A percentile compares a stretch with the other conserved stretches of the same genome.
Evolutionary conservation across 1,140 invertebrate genomes (phyloP).

Genomic region (Oreohelix idahoensis): DNA sequence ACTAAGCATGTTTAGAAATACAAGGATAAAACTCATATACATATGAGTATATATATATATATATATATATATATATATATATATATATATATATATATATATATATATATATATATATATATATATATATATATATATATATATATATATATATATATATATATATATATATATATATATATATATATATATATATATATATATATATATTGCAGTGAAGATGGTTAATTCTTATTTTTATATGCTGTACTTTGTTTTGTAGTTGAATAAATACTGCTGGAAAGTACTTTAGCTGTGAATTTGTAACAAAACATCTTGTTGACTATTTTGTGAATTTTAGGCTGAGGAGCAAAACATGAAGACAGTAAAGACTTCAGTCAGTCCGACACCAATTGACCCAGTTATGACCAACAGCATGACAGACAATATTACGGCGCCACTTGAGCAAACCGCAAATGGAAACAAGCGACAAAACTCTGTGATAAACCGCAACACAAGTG

Average conservation of each 20-base stretch:
- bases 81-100: too few species aligned
- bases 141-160: too few species aligned
- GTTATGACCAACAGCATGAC: neutral
- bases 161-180: too few species aligned
- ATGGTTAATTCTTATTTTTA: neutral
- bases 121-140: too few species aligned
- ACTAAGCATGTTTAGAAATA: too few species aligned
- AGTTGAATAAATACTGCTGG: neutral
- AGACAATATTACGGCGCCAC: neutral
- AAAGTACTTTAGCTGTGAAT: too few species aligned
- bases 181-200: too few species aligned
- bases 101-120: too few species aligned
- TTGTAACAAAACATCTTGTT: neutral
- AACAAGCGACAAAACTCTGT: constrained; percentile 47
- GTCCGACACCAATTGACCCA: neutral
- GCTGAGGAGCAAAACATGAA: constrained; percentile 9
- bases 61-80: too few species aligned
- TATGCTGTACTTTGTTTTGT: neutral
- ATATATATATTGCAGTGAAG: too few species aligned
- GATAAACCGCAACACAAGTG: constrained; percentile 29
- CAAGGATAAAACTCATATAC: too few species aligned
- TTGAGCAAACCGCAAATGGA: constrained; percentile 1
- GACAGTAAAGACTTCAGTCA: neutral
- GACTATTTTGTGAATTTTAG: neutral
- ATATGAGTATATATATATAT: too few species aligned